Percentiles rank a stretch among this genome's conserved stretches.
Evolutionary conservation across 2,888 invertebrate species (phyloP).

Genomic region (Xylophagus ater): DNA sequence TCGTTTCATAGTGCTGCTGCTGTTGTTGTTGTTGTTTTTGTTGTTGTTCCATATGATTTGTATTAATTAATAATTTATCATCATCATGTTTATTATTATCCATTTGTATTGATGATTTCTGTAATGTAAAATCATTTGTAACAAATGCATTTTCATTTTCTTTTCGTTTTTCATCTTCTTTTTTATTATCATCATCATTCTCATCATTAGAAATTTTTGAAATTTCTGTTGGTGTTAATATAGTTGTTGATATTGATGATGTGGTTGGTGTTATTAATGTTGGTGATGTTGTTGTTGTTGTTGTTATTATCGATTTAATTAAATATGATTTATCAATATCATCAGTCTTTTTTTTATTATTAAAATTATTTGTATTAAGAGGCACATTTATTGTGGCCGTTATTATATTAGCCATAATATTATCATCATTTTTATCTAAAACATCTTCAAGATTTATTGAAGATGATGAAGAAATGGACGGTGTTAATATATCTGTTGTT

Average conservation of each 20-base stretch:
- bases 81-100: too few species aligned
- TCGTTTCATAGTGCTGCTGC: conserved; percentile 25
- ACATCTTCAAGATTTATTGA: conserved; percentile 5
- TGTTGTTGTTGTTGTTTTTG: conserved; percentile 38
- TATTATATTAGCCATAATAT: conserved; percentile 10
- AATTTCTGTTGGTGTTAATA: too few species aligned
- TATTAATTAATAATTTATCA: conserved; percentile 46
- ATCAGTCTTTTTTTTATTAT: conserved; percentile 22
- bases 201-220: too few species aligned
- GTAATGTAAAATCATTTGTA: too few species aligned
- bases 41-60: conserved; percentile 32
- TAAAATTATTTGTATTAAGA: conserved; percentile 9
- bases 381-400: conserved; percentile 18
- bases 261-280: conserved; percentile 8
- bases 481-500: conserved; percentile 8
- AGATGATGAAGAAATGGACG: conserved; percentile 7
- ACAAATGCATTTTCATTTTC: too few species aligned
- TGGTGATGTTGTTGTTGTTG: conserved; percentile 10
- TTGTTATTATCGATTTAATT: conserved; percentile 9
- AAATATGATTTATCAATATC: conserved; percentile 4
- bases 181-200: too few species aligned
- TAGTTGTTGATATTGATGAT: conserved; percentile 16
- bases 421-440: conserved; percentile 3
- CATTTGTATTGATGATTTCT: too few species aligned
- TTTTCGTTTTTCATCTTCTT: too few species aligned